Evolutionary conservation across 2,113 vertebrate species (phyloP).

Genomic region (Pristiophorus japonicus): DNA sequence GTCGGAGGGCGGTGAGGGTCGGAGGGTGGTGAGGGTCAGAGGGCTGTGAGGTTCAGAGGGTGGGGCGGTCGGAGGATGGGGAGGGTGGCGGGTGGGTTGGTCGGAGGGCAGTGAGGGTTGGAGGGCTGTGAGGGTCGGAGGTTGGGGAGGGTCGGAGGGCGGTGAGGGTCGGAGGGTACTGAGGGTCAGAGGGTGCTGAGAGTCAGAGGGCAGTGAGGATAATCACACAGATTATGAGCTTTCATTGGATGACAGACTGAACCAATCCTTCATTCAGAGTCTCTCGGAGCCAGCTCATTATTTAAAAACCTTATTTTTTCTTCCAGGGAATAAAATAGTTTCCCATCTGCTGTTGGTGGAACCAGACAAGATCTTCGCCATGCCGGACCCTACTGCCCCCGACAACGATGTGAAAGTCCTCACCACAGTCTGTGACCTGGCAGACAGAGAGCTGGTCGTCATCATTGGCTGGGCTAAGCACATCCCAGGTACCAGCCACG

Average conservation of each 20-base stretch:
- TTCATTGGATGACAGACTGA: not conserved
- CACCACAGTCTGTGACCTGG: constrained; percentile 64
- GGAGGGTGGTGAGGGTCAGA: not conserved
- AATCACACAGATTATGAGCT: not conserved
- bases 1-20: not conserved
- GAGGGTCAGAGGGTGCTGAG: not conserved
- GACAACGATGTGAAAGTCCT: constrained; percentile 56
- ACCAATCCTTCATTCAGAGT: not conserved
- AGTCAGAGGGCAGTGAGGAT: not conserved
- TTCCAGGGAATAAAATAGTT: constrained; percentile 59
- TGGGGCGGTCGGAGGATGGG: not conserved
- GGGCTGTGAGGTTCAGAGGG: not conserved
- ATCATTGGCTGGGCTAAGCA: constrained; percentile 44
- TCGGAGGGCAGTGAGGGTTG: not conserved
- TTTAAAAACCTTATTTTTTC: not conserved
- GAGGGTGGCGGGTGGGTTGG: no score
- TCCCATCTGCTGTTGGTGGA: constrained; percentile 59
- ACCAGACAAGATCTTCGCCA: constrained; percentile 53
- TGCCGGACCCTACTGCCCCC: constrained; percentile 52
- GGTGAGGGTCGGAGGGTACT: not conserved
- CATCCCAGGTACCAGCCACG: constrained; percentile 58
- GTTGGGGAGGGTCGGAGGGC: not conserved
- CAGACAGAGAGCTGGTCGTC: constrained; percentile 62
- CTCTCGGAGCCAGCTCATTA: not conserved
- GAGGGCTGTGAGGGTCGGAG: not conserved